These are phyloP conservation scores for Phymorhynchus buccinoides DNA, from an alignment of 1,140 invertebrate species.

Conservation along the genomic window DNA sequence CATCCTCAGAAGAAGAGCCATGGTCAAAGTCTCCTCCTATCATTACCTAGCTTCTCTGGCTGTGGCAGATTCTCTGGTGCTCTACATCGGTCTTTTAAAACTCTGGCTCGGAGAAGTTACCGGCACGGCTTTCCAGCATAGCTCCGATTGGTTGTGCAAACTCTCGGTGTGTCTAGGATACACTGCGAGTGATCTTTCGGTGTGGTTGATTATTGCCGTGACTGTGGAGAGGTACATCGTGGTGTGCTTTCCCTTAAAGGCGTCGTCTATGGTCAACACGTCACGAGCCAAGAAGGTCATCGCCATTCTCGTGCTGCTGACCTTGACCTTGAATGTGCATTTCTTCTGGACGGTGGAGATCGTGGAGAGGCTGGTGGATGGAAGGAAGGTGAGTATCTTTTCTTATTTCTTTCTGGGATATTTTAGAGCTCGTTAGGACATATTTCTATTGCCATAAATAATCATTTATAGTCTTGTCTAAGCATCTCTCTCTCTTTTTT, in stretches of 20 bases:
- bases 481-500: no score
- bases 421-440: no score
- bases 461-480: no score
- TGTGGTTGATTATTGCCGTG: conserved; percentile 72
- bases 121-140: conserved; percentile 53
- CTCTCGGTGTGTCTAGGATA: conserved; percentile 59
- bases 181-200: conserved; percentile 67
- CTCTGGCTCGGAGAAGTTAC: conserved; percentile 64
- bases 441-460: no score
- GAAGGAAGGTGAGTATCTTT: conserved; percentile 30
- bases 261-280: conserved; percentile 63
- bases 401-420: no score
- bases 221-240: conserved; percentile 72
- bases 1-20: conserved; percentile 60
- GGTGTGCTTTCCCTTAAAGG: conserved; percentile 67
- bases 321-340: conserved; percentile 63
- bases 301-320: conserved; percentile 47
- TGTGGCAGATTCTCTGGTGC: conserved; percentile 67
- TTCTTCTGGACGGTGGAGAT: conserved; percentile 65
- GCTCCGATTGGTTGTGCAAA: conserved; percentile 64
- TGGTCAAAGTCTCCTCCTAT: conserved; percentile 67
- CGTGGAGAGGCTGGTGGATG: conserved; percentile 29
- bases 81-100: conserved; percentile 67
- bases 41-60: conserved; percentile 68
- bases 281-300: conserved; percentile 59